Conservation (phyloP, 2,888 invertebrate species). For the Agrotis ipsilon region DNA sequence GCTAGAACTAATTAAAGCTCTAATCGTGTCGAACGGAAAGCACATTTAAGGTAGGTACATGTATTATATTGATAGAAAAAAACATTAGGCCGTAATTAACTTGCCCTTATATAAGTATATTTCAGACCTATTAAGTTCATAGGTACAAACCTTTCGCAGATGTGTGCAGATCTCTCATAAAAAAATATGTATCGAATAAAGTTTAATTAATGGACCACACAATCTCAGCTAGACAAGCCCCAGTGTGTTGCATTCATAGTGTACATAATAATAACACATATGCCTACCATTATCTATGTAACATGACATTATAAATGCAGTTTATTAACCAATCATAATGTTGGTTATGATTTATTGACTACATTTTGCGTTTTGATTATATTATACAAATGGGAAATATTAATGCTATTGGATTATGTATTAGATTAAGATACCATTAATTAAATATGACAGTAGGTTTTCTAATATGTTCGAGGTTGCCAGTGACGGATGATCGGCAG, state of each 20-base stretch:
- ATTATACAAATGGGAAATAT: conserved; percentile 49
- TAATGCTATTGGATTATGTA: conserved; percentile 39
- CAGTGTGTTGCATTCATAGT: conserved; percentile 33
- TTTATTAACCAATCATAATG: conserved; percentile 45
- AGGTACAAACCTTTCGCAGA: conserved; percentile 2
- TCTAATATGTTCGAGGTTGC: conserved; percentile 24
- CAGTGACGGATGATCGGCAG: conserved; percentile 22
- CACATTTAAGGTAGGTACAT: neutral
- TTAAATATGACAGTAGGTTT: conserved; percentile 38
- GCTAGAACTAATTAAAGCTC: conserved; percentile 6
- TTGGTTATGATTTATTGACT: conserved; percentile 56
- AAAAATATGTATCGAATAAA: conserved; percentile 8
- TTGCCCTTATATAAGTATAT: conserved; percentile 1
- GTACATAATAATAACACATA: conserved; percentile 10
- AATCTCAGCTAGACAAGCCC: conserved; percentile 32
- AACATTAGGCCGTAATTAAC: neutral
- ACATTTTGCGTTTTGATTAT: conserved; percentile 49
- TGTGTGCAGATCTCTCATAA: neutral
- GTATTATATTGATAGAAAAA: conserved; percentile 12
- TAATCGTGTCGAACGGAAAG: conserved; percentile 1
- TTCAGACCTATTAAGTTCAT: neutral
- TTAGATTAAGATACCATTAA: conserved; percentile 47
- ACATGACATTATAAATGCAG: conserved; percentile 42
- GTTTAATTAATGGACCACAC: conserved; percentile 21
- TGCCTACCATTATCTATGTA: conserved; percentile 38